These are phyloP conservation scores for Corvus cornix DNA, from an alignment of 2,113 vertebrate species.

Conservation along the genomic window DNA sequence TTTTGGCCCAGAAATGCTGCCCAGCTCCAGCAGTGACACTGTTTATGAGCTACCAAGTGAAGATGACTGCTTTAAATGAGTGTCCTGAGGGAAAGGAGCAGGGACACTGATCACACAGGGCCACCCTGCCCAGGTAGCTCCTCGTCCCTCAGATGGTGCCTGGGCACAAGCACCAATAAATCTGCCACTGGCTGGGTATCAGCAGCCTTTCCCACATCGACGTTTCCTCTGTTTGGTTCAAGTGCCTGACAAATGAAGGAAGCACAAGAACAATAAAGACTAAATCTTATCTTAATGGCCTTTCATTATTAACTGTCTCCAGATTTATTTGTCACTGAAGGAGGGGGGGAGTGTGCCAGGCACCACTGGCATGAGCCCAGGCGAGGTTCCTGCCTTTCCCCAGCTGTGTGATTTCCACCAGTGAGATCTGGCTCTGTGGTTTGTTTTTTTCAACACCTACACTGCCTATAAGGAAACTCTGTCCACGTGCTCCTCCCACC, in stretches of 20 bases:
- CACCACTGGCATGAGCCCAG: background rate
- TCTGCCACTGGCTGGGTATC: background rate
- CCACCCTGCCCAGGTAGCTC: background rate
- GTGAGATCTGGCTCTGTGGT: background rate
- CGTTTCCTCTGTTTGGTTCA: background rate
- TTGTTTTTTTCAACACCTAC: fast-evolving
- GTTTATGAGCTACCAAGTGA: background rate
- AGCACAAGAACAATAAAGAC: background rate
- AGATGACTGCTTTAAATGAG: background rate
- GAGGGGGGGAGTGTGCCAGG: background rate
- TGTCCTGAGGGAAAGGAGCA: background rate
- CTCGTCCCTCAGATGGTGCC: background rate
- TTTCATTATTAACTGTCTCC: constrained; percentile 25
- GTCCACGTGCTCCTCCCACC: background rate
- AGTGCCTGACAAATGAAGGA: background rate
- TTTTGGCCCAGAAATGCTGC: background rate
- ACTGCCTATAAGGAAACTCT: background rate
- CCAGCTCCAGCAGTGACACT: background rate
- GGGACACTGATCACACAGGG: background rate
- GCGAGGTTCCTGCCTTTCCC: background rate
- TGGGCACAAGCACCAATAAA: background rate
- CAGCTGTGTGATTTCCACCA: background rate
- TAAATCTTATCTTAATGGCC: constrained; percentile 42
- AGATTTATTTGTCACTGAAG: background rate
- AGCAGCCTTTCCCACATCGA: fast-evolving